Percentiles rank a stretch among this genome's conserved stretches.
These are phyloP conservation scores for Cheilosia grossa DNA, from an alignment of 2,888 invertebrate genomes.

Conservation along the genomic window DNA sequence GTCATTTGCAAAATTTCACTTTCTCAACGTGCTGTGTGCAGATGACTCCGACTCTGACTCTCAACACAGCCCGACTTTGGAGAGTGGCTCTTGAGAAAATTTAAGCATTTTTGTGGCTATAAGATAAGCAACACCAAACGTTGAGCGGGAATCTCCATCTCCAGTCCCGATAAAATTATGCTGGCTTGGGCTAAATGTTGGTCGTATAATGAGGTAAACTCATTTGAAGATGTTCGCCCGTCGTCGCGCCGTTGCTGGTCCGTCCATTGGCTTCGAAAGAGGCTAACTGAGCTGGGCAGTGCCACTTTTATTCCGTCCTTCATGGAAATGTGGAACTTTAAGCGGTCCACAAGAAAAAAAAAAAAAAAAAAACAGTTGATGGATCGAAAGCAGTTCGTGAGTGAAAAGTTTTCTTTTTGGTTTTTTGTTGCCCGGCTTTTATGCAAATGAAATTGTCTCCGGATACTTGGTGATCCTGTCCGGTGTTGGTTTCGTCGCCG, in stretches of 20 bases:
- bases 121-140: conserved; percentile 63
- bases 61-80: conserved; percentile 18
- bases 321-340: conserved; percentile 53
- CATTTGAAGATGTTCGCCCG: conserved; percentile 61
- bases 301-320: conserved; percentile 51
- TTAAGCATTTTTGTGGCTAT: conserved; percentile 62
- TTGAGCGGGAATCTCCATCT: conserved; percentile 15
- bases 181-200: conserved; percentile 61
- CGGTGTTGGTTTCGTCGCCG: conserved; percentile 8
- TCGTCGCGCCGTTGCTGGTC: conserved; percentile 14
- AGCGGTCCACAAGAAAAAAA: neutral
- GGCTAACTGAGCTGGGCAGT: conserved; percentile 59
- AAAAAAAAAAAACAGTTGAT: conserved; percentile 36
- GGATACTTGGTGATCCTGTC: conserved; percentile 54
- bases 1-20: conserved; percentile 69
- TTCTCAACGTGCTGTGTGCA: conserved; percentile 42
- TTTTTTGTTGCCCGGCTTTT: conserved; percentile 53
- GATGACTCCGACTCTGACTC: conserved; percentile 22
- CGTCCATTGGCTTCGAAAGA: conserved; percentile 50
- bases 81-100: conserved; percentile 58
- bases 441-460: conserved; percentile 74
- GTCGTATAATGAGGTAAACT: conserved; percentile 73
- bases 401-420: conserved; percentile 57
- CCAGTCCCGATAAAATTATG: conserved; percentile 36
- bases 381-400: conserved; percentile 63